Evolutionary conservation across 2,797 vertebrate species (phyloP), one percentile per base, ranked within the genome.

Genomic region (Coregonus sp.): DNA sequence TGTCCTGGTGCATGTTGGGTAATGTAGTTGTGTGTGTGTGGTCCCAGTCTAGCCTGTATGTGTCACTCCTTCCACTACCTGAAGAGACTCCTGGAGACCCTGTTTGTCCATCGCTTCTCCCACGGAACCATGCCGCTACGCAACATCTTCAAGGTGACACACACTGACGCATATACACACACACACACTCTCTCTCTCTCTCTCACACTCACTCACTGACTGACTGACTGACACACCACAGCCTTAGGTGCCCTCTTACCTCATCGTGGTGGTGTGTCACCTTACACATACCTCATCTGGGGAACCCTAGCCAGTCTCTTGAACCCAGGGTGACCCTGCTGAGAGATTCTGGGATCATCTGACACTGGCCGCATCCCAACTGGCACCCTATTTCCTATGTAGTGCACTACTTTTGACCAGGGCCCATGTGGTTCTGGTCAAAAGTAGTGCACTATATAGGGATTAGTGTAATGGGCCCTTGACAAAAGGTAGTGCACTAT

Each of bases 31-130:
- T 51, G 20, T 54, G 50, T 54, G 47, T 47, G 20, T 15, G 9
- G 12, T 40, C 74, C 47, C 87, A 98, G 97, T 87, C 91, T 98
- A 2, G 97, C 97, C 68, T 98, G 97, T 73, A 94, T 96, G 94
- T 98, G 97, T 86, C 97, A 97, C 92, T 97, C 96, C 0, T 97
- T 97, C 93, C 97, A 98, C 90, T 98, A 97, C 20, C n/a, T 96
- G 14, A 98, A 98, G 93, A 96, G 97, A 70, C 94, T 98, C 35
- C 89, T 98, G 91, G 97, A 98, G 93, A 98, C 97, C 0, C 92
- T 98, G 68, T 98, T 98, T 4, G 96, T 98, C 80, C 97, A 98
- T 72, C 96, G 97, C 75, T 98, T 98, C 92, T 97, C 96, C 11
- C 97, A 98, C 0, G 97, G 97, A 61, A 98, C 97, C 52, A 98